Evolutionary conservation across 2,113 vertebrate species (phyloP).

Genomic region (Corvus moneduloides): DNA sequence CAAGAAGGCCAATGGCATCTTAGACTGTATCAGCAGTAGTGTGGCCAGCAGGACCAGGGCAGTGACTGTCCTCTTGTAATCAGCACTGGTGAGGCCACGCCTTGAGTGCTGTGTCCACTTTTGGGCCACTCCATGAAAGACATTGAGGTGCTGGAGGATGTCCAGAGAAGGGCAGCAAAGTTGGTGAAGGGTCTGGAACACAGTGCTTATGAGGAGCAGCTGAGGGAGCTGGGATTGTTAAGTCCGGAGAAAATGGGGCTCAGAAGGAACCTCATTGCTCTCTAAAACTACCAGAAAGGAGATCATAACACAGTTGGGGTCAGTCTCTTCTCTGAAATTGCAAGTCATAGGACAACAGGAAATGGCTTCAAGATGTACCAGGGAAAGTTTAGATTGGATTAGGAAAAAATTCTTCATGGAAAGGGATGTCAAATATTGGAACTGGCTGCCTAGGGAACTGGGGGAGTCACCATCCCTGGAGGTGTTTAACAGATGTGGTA

Average conservation of each 20-base stretch:
- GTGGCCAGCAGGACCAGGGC: neutral
- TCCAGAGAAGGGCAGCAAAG: neutral
- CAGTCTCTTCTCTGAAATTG: neutral
- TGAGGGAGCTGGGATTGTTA: neutral
- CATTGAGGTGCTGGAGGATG: fast-evolving
- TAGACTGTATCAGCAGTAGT: neutral
- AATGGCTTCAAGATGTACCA: neutral
- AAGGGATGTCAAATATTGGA: neutral
- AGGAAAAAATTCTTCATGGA: neutral
- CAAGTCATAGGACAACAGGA: neutral
- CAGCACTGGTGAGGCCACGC: fast-evolving
- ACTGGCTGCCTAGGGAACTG: neutral
- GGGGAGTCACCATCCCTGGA: neutral
- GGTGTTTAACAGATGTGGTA: neutral
- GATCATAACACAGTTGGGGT: neutral
- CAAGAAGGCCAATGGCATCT: neutral
- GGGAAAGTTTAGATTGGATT: neutral
- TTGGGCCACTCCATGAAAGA: neutral
- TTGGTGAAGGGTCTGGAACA: neutral
- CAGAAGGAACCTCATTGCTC: neutral
- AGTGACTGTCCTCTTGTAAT: neutral
- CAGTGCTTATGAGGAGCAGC: fast-evolving
- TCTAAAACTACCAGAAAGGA: neutral
- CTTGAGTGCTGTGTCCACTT: neutral
- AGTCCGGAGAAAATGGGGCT: neutral